Evolutionary conservation across 2,797 vertebrate species (phyloP).

Genomic region (Champsocephalus gunnari): DNA sequence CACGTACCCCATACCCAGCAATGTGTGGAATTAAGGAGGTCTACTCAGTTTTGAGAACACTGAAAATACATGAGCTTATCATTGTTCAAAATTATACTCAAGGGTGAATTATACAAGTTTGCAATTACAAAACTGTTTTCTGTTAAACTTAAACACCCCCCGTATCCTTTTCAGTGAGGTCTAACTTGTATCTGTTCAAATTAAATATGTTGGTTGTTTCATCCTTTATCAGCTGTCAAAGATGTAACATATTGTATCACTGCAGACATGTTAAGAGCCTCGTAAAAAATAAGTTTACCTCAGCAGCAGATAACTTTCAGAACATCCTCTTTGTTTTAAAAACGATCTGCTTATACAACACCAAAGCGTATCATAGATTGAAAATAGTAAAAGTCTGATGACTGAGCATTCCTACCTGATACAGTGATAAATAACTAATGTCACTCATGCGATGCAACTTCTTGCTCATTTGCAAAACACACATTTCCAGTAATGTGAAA

Average conservation of each 20-base stretch:
- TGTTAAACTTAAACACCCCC: too few relatives aligned
- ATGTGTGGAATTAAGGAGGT: slow-evolving; percentile 57
- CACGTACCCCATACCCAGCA: slow-evolving; percentile 25
- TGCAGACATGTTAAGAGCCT: slow-evolving; percentile 21
- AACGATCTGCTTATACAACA: neutral
- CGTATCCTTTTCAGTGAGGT: neutral
- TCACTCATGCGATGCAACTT: slow-evolving; percentile 8
- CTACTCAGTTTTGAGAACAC: neutral
- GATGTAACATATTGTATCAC: slow-evolving; percentile 1
- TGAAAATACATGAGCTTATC: slow-evolving; percentile 17
- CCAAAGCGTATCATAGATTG: slow-evolving; percentile 7
- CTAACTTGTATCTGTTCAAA: neutral
- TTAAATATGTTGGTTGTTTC: neutral
- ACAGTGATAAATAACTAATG: slow-evolving; percentile 41
- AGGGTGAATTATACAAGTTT: neutral
- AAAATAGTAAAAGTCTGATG: slow-evolving; percentile 36
- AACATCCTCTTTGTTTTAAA: neutral
- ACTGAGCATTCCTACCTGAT: slow-evolving; percentile 19
- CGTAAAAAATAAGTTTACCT: slow-evolving; percentile 21
- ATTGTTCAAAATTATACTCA: slow-evolving; percentile 6
- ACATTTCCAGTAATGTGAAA: slow-evolving; percentile 30
- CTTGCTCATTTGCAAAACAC: neutral
- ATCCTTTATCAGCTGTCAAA: slow-evolving; percentile 4
- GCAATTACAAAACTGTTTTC: neutral
- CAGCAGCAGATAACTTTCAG: neutral